Base-by-base conservation (phyloP, 2,113 vertebrate genomes). In the Onychostoma macrolepis region DNA sequence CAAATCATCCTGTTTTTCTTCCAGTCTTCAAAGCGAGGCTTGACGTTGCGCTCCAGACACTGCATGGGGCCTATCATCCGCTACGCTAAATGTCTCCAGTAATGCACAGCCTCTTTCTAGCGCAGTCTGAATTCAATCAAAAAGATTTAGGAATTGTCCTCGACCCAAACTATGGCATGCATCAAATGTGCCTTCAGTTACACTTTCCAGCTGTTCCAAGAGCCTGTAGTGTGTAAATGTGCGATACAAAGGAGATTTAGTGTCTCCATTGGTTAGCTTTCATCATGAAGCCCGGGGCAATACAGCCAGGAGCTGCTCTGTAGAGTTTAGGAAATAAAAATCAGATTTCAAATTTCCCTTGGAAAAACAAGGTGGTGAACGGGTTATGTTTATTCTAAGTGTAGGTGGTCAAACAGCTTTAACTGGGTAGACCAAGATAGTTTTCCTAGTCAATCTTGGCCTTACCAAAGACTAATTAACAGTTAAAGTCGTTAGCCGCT, bases 51-150 rank as follows among this genome's bases (percentile, higher is more conserved):
- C 56, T 17, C 87, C 90, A 93, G 89, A 88, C 92, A 89, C 90
- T 89, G 33, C 89, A 84, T 79, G 21, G 17, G 84, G 69, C 87
- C 89, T 92, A 92, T 91, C 91, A 90, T 90, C 21, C 45, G 8
- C 72, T 38, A 74, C 75, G 43, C 81, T 93, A 94, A 94, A 80
- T 79, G 69, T 90, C 92, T 92, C 91, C 90, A 93, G 91, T 92
- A 53, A 75, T 71, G 26, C 80, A 33, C 56, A 65, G 48, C 15
- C 61, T 19, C 69, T 80, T 81, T 89, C 85, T 26, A 77, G 63
- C 33, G 48, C 82, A 13, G 78, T 85, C 82, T 82, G 85, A 81
- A 67, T 74, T 71, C 19, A 89, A 77, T 89, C 82, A 77, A 30
- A 61, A 41, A 48, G 48, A 48, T 87, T 87, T 82, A 63, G 72